Evolutionary conservation across 2,888 invertebrate species (phyloP).

Genomic region (Acleris emargana): DNA sequence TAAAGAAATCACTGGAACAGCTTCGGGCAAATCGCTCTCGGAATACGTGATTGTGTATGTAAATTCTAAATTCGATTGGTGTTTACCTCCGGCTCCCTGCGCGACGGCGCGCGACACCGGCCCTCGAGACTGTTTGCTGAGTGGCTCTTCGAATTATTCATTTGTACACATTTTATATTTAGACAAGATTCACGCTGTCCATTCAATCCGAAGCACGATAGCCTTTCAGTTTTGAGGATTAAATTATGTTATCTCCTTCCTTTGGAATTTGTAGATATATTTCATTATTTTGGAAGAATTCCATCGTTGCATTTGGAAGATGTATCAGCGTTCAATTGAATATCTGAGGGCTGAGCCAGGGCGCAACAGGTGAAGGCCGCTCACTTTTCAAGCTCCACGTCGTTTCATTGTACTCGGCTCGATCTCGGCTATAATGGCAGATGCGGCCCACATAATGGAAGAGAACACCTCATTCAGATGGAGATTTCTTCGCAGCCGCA

Average conservation of each 20-base stretch:
- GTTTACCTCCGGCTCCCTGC: slow-evolving; percentile 8
- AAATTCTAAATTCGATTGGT: slow-evolving; percentile 13
- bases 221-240: no score
- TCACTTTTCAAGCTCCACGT: slow-evolving; percentile 50
- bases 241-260: neutral
- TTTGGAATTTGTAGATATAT: neutral
- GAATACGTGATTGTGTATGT: slow-evolving; percentile 19
- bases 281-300: slow-evolving; percentile 2
- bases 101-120: neutral
- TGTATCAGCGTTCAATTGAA: slow-evolving; percentile 25
- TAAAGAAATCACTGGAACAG: slow-evolving; percentile 7
- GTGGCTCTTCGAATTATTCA: slow-evolving; percentile 13
- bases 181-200: neutral
- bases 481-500: slow-evolving; percentile 44
- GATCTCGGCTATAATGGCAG: slow-evolving; percentile 33
- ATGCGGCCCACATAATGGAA: slow-evolving; percentile 40
- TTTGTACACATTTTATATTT: slow-evolving; percentile 4
- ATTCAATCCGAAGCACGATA: no score
- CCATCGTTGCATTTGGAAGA: slow-evolving; percentile 16
- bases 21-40: slow-evolving; percentile 1
- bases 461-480: slow-evolving; percentile 46
- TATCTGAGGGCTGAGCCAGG: slow-evolving; percentile 26
- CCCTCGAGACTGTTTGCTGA: slow-evolving; percentile 4
- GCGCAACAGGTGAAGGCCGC: slow-evolving; percentile 58
- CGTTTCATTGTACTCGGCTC: slow-evolving; percentile 30